Evolutionary conservation across 2,888 invertebrate species (phyloP).

Genomic region (Odontomyia ornata): DNA sequence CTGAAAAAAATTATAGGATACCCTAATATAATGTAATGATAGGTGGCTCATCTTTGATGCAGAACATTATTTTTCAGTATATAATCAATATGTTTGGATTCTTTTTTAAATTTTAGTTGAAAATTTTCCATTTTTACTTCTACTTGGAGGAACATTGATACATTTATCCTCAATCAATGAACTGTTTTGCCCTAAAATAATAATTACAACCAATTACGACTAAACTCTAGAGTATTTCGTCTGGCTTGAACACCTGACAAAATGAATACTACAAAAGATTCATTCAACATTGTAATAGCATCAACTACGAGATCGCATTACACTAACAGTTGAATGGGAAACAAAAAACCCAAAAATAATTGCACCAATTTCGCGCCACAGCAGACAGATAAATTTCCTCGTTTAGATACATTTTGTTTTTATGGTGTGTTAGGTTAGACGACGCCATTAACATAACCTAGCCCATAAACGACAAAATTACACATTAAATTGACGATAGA

Average conservation of each 20-base stretch:
- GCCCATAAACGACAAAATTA: conserved; percentile 38
- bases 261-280: conserved; percentile 12
- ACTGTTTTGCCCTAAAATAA: conserved; percentile 90
- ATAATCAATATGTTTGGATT: too few species aligned
- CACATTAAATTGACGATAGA: conserved; percentile 27
- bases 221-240: too few species aligned
- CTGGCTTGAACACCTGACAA: background rate
- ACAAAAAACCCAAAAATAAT: conserved; percentile 30
- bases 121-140: too few species aligned
- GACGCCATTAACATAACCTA: conserved; percentile 31
- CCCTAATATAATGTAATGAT: too few species aligned
- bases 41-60: too few species aligned
- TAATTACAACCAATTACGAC: too few species aligned
- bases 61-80: too few species aligned
- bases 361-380: conserved; percentile 43
- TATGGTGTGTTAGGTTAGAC: conserved; percentile 38
- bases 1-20: too few species aligned
- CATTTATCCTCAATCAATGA: too few species aligned
- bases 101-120: too few species aligned
- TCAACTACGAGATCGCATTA: conserved; percentile 30
- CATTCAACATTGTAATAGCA: conserved; percentile 9
- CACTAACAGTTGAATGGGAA: conserved; percentile 25
- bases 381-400: conserved; percentile 37
- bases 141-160: too few species aligned
- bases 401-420: conserved; percentile 37